A percentile compares a stretch with the other conserved stretches of the same genome.
These are phyloP conservation scores for Aphaenogaster ashmeadi DNA, from an alignment of 1,140 invertebrate species.

Conservation along the genomic window DNA sequence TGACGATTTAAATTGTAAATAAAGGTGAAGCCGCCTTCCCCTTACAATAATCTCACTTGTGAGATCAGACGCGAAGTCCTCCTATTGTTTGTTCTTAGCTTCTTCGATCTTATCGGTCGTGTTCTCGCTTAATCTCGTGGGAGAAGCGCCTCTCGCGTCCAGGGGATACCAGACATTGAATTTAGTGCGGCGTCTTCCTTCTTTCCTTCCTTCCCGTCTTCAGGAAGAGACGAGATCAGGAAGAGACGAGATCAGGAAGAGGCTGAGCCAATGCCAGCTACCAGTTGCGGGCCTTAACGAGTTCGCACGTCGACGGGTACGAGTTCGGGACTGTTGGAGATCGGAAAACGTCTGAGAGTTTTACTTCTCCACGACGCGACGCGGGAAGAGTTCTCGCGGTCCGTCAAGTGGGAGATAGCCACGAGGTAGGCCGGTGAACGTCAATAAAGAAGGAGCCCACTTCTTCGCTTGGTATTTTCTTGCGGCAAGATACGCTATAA, in stretches of 20 bases:
- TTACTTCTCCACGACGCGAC: conserved; percentile 72
- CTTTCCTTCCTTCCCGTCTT: conserved; percentile 24
- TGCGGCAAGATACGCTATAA: background rate
- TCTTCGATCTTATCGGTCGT: conserved; percentile 26
- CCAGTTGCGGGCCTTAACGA: conserved; percentile 29
- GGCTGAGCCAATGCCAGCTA: conserved; percentile 12
- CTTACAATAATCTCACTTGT: background rate
- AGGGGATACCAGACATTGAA: conserved; percentile 1
- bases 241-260: conserved; percentile 25
- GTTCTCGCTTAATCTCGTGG: background rate
- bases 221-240: conserved; percentile 33
- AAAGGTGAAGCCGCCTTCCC: conserved; percentile 21
- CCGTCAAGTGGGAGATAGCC: conserved; percentile 69
- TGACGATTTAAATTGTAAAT: conserved; percentile 18
- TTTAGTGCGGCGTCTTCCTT: background rate
- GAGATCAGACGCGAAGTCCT: background rate
- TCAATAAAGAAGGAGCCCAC: conserved; percentile 56
- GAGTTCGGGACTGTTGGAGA: conserved; percentile 79
- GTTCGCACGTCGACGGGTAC: conserved; percentile 73
- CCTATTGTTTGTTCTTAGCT: conserved; percentile 18
- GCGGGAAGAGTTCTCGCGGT: conserved; percentile 70
- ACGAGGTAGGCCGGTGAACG: conserved; percentile 72
- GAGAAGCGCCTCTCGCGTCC: background rate
- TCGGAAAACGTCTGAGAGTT: conserved; percentile 81
- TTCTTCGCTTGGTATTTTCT: conserved; percentile 52